Conservation (phyloP, 1,140 invertebrate genomes). For the Notospermus geniculatus region DNA sequence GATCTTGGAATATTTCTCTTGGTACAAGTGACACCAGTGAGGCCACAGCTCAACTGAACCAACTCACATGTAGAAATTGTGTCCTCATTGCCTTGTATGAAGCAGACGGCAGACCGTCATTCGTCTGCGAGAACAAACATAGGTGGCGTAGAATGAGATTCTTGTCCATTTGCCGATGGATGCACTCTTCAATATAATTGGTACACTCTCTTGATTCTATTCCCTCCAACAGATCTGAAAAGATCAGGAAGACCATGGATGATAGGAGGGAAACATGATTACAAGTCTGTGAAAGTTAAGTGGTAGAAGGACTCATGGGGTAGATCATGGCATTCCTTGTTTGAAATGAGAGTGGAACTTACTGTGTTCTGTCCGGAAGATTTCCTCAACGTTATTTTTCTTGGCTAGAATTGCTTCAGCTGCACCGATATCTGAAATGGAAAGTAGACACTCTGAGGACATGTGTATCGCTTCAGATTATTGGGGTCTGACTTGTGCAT, state of each 20-base stretch:
- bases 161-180: slow-evolving; percentile 38
- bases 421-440: slow-evolving; percentile 71
- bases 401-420: slow-evolving; percentile 70
- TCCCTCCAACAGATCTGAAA: slow-evolving; percentile 54
- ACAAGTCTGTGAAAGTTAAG: too few species aligned
- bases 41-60: too few species aligned
- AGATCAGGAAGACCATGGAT: too few species aligned
- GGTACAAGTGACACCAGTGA: too few species aligned
- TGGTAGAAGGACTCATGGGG: too few species aligned
- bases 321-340: too few species aligned
- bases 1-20: too few species aligned
- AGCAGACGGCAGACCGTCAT: slow-evolving; percentile 59
- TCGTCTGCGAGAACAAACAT: slow-evolving; percentile 73
- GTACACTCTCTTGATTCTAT: slow-evolving; percentile 45
- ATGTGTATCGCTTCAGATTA: too few species aligned
- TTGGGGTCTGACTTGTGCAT: too few species aligned
- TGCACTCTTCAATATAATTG: slow-evolving; percentile 52
- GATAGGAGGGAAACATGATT: too few species aligned
- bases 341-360: slow-evolving; percentile 63
- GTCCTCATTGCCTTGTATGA: slow-evolving; percentile 66
- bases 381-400: slow-evolving; percentile 72
- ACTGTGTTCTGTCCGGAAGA: slow-evolving; percentile 75
- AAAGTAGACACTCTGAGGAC: background rate
- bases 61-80: slow-evolving; percentile 75
- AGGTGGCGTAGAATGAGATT: slow-evolving; percentile 68